A percentile compares a stretch with the other conserved stretches of the same genome.
phyloP scores from a whole-genome alignment of 2,113 vertebrate species.

The Podiceps cristatus region DNA sequence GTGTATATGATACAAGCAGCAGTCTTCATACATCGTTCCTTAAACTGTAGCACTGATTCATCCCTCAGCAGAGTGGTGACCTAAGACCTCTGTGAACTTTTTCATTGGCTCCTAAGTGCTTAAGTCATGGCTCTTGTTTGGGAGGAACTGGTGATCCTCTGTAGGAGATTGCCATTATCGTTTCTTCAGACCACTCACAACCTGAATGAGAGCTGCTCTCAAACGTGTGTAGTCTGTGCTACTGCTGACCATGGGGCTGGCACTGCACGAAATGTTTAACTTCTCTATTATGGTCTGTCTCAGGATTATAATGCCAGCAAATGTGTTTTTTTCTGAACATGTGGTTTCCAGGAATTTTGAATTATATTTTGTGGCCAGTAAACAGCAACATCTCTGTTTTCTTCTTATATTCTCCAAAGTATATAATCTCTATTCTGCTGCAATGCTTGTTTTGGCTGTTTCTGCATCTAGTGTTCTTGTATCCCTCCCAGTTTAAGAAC shows the following conservation, averaged over 20 bases:
- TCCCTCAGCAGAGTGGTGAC: neutral
- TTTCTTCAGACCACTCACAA: neutral
- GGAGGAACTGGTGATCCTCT: neutral
- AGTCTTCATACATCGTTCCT: fast-evolving
- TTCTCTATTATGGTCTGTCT: neutral
- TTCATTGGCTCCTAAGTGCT: neutral
- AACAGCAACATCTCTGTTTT: neutral
- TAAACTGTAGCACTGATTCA: neutral
- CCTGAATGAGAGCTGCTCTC: neutral
- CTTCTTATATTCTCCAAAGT: neutral
- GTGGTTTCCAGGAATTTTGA: neutral
- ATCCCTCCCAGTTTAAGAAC: neutral
- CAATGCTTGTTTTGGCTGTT: neutral
- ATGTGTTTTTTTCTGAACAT: neutral
- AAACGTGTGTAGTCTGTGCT: neutral
- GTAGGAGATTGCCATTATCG: neutral
- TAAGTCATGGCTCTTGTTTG: neutral
- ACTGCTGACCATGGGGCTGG: neutral
- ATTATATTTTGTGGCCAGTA: neutral
- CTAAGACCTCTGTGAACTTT: neutral
- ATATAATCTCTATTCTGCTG: neutral
- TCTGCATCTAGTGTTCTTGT: neutral
- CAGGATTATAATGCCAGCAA: neutral
- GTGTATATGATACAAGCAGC: too few relatives aligned
- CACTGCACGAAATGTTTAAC: neutral